phyloP scores from a whole-genome alignment of 1,140 invertebrate species.

The Drosophila ohnishii region DNA sequence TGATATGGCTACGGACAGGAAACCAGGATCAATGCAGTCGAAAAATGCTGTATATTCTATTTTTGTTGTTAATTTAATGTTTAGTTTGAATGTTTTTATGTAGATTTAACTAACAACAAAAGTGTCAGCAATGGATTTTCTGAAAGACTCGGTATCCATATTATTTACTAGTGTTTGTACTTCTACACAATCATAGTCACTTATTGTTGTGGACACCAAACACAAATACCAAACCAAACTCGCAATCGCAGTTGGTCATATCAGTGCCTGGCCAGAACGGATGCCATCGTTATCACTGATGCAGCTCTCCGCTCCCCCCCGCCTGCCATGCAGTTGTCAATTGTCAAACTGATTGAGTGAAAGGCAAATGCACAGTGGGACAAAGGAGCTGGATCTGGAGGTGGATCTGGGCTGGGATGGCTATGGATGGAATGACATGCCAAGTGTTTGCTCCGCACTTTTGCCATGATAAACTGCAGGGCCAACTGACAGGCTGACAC shows the following conservation, averaged over 20 bases:
- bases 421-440: constrained; percentile 3
- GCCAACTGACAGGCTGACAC: constrained; percentile 28
- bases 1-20: neutral
- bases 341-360: constrained; percentile 75
- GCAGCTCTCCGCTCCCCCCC: constrained; percentile 24
- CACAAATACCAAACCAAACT: neutral
- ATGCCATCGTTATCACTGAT: constrained; percentile 56
- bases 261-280: constrained; percentile 28
- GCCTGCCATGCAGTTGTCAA: constrained; percentile 58
- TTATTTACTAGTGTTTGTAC: neutral
- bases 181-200: neutral
- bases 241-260: constrained; percentile 9
- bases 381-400: constrained; percentile 9
- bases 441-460: constrained; percentile 29
- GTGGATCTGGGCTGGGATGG: neutral
- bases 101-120: neutral
- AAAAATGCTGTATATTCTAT: neutral
- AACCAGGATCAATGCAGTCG: neutral
- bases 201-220: constrained; percentile 9
- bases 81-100: neutral
- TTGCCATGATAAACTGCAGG: constrained; percentile 46
- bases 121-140: neutral
- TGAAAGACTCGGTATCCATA: neutral
- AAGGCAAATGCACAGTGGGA: constrained; percentile 49
- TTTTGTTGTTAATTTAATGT: no score